These are phyloP conservation scores for Drosophila lacteicornis DNA, from an alignment of 1,140 invertebrate species.

Conservation along the genomic window DNA sequence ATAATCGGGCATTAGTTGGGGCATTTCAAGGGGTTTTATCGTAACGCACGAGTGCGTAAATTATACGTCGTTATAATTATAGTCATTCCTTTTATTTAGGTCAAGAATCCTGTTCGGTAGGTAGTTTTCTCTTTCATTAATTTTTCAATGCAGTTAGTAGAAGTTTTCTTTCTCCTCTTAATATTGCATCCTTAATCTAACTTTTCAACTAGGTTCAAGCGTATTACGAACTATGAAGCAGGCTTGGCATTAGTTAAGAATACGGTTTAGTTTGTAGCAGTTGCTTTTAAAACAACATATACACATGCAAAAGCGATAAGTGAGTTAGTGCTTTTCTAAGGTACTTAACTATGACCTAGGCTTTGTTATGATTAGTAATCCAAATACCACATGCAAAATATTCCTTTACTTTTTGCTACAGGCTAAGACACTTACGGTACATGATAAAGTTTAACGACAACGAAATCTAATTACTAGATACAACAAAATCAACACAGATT, in stretches of 20 bases:
- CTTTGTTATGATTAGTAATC: slow-evolving; percentile 39
- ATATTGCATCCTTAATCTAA: slow-evolving; percentile 26
- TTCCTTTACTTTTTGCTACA: slow-evolving; percentile 13
- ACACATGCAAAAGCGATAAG: slow-evolving; percentile 72
- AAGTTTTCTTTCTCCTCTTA: slow-evolving; percentile 17
- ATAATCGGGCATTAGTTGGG: slow-evolving; percentile 72
- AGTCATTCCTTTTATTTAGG: slow-evolving; percentile 53
- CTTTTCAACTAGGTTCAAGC: slow-evolving; percentile 32
- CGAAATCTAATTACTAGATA: slow-evolving; percentile 65
- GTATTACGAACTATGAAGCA: slow-evolving; percentile 46
- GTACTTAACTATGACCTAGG: slow-evolving; percentile 1
- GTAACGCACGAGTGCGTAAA: slow-evolving; percentile 20
- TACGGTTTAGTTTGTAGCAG: slow-evolving; percentile 41
- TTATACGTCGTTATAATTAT: slow-evolving; percentile 37
- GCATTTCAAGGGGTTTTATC: slow-evolving; percentile 18
- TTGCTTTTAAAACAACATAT: slow-evolving; percentile 70
- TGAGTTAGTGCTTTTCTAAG: slow-evolving; percentile 60
- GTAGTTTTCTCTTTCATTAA: slow-evolving; percentile 60
- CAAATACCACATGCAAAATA: slow-evolving; percentile 47
- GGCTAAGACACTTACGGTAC: slow-evolving; percentile 56
- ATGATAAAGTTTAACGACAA: slow-evolving; percentile 47
- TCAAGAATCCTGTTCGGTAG: slow-evolving; percentile 68
- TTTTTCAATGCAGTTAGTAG: slow-evolving; percentile 76
- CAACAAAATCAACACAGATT: slow-evolving; percentile 73
- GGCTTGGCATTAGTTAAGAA: slow-evolving; percentile 34